phyloP scores from a whole-genome alignment of 1,140 invertebrate species.

The Mercenaria mercenaria region DNA sequence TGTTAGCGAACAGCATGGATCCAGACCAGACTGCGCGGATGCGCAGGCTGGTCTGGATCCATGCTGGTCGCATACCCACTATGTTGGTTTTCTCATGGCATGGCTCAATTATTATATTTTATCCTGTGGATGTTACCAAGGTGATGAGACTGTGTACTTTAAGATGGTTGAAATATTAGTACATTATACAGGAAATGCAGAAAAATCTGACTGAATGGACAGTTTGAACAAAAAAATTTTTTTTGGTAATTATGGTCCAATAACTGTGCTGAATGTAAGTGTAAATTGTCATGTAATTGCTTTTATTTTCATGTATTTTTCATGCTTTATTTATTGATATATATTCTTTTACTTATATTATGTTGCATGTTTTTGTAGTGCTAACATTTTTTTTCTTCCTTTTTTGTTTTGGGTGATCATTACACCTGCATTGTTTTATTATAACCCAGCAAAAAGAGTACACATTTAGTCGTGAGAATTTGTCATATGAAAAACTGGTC shows the following conservation, averaged over 20 bases:
- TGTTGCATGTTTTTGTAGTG: constrained; percentile 13
- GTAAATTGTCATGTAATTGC: background rate
- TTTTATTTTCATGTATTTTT: background rate
- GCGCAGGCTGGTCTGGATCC: no score
- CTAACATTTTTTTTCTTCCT: background rate
- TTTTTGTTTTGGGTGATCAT: background rate
- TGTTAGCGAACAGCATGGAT: no score
- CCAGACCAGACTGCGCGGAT: no score
- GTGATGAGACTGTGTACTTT: background rate
- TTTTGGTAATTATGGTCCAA: background rate
- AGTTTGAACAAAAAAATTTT: background rate
- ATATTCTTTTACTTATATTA: background rate
- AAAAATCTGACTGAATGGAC: background rate
- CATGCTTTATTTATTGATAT: background rate
- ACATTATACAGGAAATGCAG: background rate
- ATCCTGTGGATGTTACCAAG: background rate
- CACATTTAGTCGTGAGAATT: no score
- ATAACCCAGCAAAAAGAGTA: no score
- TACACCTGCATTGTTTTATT: background rate
- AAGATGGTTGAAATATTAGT: background rate
- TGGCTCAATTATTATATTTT: no score
- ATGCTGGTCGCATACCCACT: no score
- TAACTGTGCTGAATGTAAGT: background rate
- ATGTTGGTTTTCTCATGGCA: no score
- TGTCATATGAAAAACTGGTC: no score